phyloP scores from a whole-genome alignment of 2,888 invertebrate species.

The Alloplasta piceator region DNA sequence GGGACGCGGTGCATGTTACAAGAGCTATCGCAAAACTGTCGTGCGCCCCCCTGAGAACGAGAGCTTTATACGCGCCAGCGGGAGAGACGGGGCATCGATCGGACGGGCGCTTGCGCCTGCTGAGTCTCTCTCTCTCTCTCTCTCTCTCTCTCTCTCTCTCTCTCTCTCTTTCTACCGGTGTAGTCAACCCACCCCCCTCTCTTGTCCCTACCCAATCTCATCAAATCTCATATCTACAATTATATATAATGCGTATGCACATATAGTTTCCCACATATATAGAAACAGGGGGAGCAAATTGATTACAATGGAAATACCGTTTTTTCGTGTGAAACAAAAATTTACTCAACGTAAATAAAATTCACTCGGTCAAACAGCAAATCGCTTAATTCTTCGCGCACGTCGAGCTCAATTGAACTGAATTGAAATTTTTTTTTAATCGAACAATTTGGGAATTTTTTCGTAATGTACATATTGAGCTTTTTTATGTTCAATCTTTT shows the following conservation, averaged over 20 bases:
- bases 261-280: not conserved
- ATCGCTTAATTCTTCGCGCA: not conserved
- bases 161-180: conserved; percentile 18
- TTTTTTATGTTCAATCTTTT: too few species aligned
- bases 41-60: conserved; percentile 79
- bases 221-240: not conserved
- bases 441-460: not conserved
- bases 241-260: not conserved
- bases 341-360: not conserved
- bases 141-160: conserved; percentile 42
- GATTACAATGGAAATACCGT: not conserved
- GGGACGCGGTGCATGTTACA: conserved; percentile 79
- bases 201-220: conserved; percentile 2
- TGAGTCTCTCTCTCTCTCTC: conserved; percentile 67
- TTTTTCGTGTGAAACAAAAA: not conserved
- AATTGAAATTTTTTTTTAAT: not conserved
- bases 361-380: not conserved
- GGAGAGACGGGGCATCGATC: conserved; percentile 80
- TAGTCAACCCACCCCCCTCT: conserved; percentile 17
- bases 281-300: not conserved
- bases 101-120: conserved; percentile 82
- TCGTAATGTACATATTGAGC: too few species aligned
- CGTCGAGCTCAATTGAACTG: not conserved
- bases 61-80: conserved; percentile 81
- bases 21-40: conserved; percentile 81